A percentile compares a stretch with the other conserved stretches of the same genome.
phyloP scores from a whole-genome alignment of 2,888 invertebrate species.

The Diaprepes abbreviatus region DNA sequence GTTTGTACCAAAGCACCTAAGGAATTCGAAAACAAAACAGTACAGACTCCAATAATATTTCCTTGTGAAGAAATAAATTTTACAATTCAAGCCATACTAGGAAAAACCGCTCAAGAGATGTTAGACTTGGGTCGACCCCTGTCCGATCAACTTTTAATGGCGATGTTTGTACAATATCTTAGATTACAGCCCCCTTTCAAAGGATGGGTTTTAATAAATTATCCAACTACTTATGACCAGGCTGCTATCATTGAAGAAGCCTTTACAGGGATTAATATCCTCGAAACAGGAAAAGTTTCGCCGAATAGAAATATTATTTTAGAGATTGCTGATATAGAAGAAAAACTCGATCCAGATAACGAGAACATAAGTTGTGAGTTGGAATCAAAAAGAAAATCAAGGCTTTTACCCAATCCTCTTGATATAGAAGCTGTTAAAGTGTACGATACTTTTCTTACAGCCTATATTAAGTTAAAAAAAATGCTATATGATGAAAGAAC shows the following conservation, averaged over 20 bases:
- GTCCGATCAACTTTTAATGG: constrained; percentile 70
- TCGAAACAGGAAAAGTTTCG: constrained; percentile 63
- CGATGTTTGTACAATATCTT: constrained; percentile 75
- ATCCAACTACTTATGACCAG: constrained; percentile 73
- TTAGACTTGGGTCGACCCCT: constrained; percentile 69
- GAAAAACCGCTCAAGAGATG: constrained; percentile 71
- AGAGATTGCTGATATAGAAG: constrained; percentile 56
- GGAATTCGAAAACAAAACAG: constrained; percentile 66
- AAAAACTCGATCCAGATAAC: constrained; percentile 40
- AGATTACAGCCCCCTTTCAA: constrained; percentile 67
- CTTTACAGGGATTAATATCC: constrained; percentile 68
- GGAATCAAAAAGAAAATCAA: constrained; percentile 65
- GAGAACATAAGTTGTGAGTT: constrained; percentile 63
- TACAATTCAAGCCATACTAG: constrained; percentile 70
- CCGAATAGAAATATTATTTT: constrained; percentile 50
- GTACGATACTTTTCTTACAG: constrained; percentile 72
- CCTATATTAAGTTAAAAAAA: constrained; percentile 70
- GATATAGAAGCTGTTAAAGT: constrained; percentile 59
- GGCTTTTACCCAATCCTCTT: constrained; percentile 70
- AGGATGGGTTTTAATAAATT: constrained; percentile 75
- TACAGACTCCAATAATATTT: constrained; percentile 74
- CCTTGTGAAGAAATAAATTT: constrained; percentile 73
- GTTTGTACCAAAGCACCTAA: neutral
- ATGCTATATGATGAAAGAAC: constrained; percentile 66
- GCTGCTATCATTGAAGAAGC: constrained; percentile 74